A percentile compares a stretch with the other conserved stretches of the same genome.
Conservation (phyloP, 2,113 vertebrate species). For the Petromus typicus region DNA sequence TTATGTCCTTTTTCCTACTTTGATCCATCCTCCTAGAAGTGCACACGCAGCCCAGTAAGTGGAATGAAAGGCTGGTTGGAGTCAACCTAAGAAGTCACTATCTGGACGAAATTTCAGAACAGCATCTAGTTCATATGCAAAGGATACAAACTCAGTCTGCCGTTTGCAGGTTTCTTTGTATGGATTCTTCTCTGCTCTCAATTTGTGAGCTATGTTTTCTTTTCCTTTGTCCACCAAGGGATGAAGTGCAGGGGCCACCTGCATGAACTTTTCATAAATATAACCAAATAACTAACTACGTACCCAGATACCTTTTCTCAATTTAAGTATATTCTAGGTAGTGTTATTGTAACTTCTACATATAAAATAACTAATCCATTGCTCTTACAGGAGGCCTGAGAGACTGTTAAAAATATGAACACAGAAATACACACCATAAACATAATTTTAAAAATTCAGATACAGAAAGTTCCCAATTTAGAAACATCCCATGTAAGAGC, state of each 20-base stretch:
- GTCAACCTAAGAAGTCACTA: neutral
- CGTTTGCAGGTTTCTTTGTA: neutral
- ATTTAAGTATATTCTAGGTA: constrained; percentile 34
- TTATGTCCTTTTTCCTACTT: neutral
- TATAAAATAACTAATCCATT: neutral
- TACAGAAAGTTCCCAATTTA: neutral
- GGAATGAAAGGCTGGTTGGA: neutral
- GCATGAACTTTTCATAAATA: constrained; percentile 41
- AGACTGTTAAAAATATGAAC: constrained; percentile 23
- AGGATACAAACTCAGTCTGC: neutral
- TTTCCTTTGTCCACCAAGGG: neutral
- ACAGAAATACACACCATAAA: neutral
- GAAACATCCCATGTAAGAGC: constrained; percentile 18
- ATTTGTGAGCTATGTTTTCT: neutral
- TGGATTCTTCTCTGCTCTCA: neutral
- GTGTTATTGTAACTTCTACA: neutral
- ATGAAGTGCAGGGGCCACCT: constrained; percentile 23
- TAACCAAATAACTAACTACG: constrained; percentile 9
- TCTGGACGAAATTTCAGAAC: neutral
- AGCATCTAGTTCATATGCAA: neutral
- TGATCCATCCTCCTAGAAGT: neutral
- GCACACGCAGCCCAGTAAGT: neutral
- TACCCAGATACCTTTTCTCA: neutral
- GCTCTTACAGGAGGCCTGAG: neutral
- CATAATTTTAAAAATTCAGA: neutral